Percentiles rank a stretch among this genome's conserved stretches.
phyloP scores from a whole-genome alignment of 64 coral and sea anemone species.

The Stylophora pistillata region DNA sequence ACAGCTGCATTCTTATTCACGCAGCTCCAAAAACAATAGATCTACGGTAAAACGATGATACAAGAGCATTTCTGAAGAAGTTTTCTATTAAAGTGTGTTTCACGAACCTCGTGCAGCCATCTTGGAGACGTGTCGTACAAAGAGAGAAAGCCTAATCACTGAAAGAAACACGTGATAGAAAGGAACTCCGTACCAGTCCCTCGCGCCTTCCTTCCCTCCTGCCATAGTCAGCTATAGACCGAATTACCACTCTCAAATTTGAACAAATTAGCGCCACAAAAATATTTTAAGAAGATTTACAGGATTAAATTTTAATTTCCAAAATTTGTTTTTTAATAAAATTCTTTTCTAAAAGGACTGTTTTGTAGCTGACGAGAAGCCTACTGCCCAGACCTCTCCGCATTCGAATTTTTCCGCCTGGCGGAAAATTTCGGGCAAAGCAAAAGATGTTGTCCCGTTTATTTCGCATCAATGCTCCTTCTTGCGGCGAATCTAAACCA shows the following conservation, averaged over 20 bases:
- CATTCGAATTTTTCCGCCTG: not conserved
- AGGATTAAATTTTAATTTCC: not conserved
- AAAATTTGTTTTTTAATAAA: not conserved
- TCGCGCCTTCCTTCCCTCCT: no score
- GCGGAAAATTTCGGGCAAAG: not conserved
- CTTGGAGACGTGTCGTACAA: conserved; percentile 47
- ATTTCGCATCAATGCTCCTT: conserved; percentile 14
- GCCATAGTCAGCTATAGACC: not conserved
- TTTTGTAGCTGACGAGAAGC: not conserved
- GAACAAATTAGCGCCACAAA: not conserved
- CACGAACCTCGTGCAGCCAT: conserved; percentile 38
- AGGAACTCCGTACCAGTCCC: not conserved
- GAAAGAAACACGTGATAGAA: conserved; percentile 28
- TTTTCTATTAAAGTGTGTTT: not conserved
- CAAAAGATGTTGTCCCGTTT: conserved; percentile 50
- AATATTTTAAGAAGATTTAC: not conserved
- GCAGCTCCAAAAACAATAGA: not conserved
- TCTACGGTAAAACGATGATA: not conserved
- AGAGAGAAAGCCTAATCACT: not conserved
- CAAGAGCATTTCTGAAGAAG: not conserved
- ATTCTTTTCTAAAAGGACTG: not conserved
- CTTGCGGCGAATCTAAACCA: not conserved
- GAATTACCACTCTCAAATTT: not conserved
- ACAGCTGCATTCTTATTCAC: not conserved
- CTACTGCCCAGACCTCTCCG: conserved; percentile 8